phyloP scores from a whole-genome alignment of 2,888 invertebrate genomes.

The Ophion costatus region DNA sequence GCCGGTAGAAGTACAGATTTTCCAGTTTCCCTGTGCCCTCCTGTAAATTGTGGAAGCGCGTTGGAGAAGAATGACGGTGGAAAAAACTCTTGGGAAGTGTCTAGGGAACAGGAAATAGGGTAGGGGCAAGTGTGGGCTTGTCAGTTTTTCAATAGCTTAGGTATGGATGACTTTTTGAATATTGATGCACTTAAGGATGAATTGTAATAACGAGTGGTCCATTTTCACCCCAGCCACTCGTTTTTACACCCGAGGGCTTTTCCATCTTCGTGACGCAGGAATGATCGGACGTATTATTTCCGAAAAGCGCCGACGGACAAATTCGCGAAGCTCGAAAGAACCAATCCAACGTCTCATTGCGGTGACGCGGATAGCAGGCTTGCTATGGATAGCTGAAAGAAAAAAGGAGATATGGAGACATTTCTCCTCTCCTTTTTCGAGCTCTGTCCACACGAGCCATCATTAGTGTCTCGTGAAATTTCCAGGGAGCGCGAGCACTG shows the following conservation, averaged over 20 bases:
- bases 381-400: slow-evolving; percentile 38
- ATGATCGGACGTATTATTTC: slow-evolving; percentile 55
- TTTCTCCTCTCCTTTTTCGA: slow-evolving; percentile 19
- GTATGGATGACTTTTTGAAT: too few species aligned
- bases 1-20: too few species aligned
- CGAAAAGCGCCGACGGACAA: slow-evolving; percentile 41
- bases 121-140: too few species aligned
- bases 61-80: too few species aligned
- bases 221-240: not conserved
- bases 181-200: not conserved
- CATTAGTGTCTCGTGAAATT: slow-evolving; percentile 67
- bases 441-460: slow-evolving; percentile 52
- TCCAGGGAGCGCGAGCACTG: slow-evolving; percentile 51
- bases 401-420: slow-evolving; percentile 11
- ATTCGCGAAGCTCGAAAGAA: slow-evolving; percentile 37
- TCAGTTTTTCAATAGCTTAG: too few species aligned
- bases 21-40: too few species aligned
- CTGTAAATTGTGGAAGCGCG: too few species aligned
- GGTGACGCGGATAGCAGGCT: slow-evolving; percentile 23
- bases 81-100: too few species aligned
- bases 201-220: not conserved
- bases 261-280: slow-evolving; percentile 33
- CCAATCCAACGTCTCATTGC: slow-evolving; percentile 28
- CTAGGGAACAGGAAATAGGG: too few species aligned
- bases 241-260: slow-evolving; percentile 12